Evolutionary conservation across 2,797 vertebrate genomes (phyloP).

Genomic region (Chelonia mydas): DNA sequence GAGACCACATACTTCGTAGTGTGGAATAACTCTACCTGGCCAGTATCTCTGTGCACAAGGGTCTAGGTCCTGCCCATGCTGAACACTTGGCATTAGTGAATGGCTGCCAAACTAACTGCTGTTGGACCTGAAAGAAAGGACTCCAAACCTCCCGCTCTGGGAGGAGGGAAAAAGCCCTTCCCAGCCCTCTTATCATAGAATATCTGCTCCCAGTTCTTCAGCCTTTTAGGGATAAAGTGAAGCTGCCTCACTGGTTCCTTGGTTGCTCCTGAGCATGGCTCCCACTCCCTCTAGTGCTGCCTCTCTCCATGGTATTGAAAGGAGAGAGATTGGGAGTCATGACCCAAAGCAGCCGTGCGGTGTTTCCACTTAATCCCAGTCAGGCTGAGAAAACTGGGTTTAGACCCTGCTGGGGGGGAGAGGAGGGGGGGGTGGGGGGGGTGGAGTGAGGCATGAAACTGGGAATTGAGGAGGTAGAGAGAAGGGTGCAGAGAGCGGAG

Average conservation of each 20-base stretch:
- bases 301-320: background rate
- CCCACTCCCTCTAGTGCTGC: background rate
- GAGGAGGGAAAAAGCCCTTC: background rate
- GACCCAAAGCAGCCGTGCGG: background rate
- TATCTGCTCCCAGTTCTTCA: background rate
- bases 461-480: background rate
- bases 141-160: background rate
- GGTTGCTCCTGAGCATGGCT: background rate
- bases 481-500: background rate
- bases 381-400: background rate
- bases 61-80: background rate
- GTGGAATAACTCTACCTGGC: background rate
- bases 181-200: background rate
- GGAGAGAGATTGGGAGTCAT: background rate
- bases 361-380: background rate
- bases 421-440: background rate
- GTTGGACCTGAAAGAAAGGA: background rate
- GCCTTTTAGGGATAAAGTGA: background rate
- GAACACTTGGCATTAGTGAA: background rate
- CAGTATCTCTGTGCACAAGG: background rate
- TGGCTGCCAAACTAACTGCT: background rate
- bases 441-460: background rate
- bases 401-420: background rate
- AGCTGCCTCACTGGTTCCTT: background rate
- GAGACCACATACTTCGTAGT: constrained; percentile 57